Evolutionary conservation across 53 echinoderm and acorn worm species (phyloP).

Genomic region (Crossaster papposus): DNA sequence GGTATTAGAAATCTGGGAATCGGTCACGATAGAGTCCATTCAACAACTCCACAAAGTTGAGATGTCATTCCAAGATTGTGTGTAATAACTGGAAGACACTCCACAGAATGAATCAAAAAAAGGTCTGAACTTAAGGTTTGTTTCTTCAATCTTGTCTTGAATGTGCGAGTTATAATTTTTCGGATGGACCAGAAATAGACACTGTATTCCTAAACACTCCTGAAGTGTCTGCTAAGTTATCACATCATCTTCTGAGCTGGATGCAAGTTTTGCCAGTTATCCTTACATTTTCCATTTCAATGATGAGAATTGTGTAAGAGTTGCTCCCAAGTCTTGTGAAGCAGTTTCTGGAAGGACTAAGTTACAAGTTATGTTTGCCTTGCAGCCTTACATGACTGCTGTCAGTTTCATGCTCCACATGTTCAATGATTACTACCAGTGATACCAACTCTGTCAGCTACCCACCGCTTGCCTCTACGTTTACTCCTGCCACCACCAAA

Average conservation of each 20-base stretch:
- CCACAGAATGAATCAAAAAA: too few species aligned
- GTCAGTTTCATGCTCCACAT: not conserved
- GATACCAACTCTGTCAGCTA: not conserved
- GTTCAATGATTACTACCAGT: constrained; percentile 25
- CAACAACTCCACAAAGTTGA: too few species aligned
- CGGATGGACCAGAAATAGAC: too few species aligned
- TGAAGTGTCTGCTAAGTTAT: not conserved
- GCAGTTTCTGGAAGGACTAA: not conserved
- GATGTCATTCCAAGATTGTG: too few species aligned
- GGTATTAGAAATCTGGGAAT: too few species aligned
- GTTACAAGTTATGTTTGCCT: not conserved
- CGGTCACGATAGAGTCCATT: too few species aligned
- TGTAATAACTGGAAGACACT: too few species aligned
- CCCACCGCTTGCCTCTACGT: not conserved
- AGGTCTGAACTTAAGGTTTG: too few species aligned
- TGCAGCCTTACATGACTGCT: constrained; percentile 7
- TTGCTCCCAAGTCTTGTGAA: not conserved
- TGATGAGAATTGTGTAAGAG: not conserved
- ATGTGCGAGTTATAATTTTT: too few species aligned
- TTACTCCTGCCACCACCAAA: not conserved
- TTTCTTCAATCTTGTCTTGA: too few species aligned
- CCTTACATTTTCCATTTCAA: not conserved
- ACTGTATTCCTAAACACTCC: too few species aligned
- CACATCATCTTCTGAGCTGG: not conserved
- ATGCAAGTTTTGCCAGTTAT: not conserved